phyloP scores from a whole-genome alignment of 2,888 invertebrate species.

The Tigriopus californicus region DNA sequence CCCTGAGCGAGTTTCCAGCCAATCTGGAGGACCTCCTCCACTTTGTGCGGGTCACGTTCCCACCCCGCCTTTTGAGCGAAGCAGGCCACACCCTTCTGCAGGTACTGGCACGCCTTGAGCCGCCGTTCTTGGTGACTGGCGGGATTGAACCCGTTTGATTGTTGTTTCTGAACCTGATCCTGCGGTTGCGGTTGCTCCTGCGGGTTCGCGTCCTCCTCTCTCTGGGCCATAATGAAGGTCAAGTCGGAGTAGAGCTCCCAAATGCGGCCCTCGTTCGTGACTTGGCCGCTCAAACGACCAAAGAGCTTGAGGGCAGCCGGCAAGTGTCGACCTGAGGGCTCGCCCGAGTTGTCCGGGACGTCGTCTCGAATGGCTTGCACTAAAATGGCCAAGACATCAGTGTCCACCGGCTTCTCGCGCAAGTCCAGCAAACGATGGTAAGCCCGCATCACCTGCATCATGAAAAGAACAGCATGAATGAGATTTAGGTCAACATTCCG shows the following conservation, averaged over 20 bases:
- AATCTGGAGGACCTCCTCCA: slow-evolving; percentile 13
- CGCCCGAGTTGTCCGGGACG: slow-evolving; percentile 37
- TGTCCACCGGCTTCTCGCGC: slow-evolving; percentile 51
- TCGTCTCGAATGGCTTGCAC: slow-evolving; percentile 47
- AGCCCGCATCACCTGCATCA: slow-evolving; percentile 28
- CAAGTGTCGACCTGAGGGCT: slow-evolving; percentile 14
- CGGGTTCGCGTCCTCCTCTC: no score
- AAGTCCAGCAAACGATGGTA: slow-evolving; percentile 69
- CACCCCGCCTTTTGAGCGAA: slow-evolving; percentile 51
- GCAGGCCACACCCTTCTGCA: slow-evolving; percentile 83
- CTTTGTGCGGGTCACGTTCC: slow-evolving; percentile 40
- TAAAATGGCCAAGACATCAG: slow-evolving; percentile 50
- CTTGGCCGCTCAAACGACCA: slow-evolving; percentile 46
- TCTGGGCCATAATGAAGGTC: slow-evolving; percentile 19
- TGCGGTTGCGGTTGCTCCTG: no score
- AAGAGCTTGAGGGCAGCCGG: slow-evolving; percentile 45
- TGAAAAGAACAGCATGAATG: no score
- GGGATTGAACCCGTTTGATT: no score
- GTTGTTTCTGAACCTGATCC: no score
- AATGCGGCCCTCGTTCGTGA: slow-evolving; percentile 43
- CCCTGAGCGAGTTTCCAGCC: neutral
- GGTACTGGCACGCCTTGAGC: slow-evolving; percentile 69
- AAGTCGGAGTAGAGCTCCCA: slow-evolving; percentile 61
- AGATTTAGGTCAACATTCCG: no score
- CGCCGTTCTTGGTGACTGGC: slow-evolving; percentile 40